Base-by-base conservation (phyloP, 1,140 invertebrate genomes). In the Acyrthosiphon pisum region DNA sequence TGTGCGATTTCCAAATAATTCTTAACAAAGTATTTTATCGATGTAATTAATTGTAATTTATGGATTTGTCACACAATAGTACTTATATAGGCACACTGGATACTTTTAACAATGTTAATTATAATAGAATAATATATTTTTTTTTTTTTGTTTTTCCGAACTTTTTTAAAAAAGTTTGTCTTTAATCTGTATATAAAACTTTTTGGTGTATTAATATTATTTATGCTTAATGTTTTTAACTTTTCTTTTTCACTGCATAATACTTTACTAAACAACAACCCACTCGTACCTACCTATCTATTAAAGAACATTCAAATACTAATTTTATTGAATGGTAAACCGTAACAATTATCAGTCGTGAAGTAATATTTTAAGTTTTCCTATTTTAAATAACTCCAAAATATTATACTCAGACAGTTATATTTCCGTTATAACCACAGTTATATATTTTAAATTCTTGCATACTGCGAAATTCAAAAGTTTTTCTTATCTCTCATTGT, bases 21-120 rank as follows among this genome's bases (percentile, higher is more conserved):
- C 30, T 88, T 50, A 35, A 88, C 30, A 48, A 88, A 88, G 30
- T 50, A 50, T 50, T 50, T 50, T 88, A 50, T 88, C 14, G 44
- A 88, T 50, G 30, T 88, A 50, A 50, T 88, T 88, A 88, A 30
- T 48, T 20, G 6, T 50, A 90, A 90, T 90, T 56, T 56, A 90
- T 56, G 50, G n/a, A 56, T 90, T 90, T 20, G 1, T 37, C 22
- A 41, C 2, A 53, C 48, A 90, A 90, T 48, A 56, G 60, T 76
- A 60, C 44, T 7, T 30, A 60, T 60, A n/a, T 6, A 76, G 6
- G 14, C 22, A n/a, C 30, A 76, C 18, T 20, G 60, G n/a, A 18
- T 18, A 68, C 14, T 76, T 76, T 35, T 6, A 76, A 76, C 30
- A n/a, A 76, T 76, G 60, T 14, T n/a, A n/a, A 76, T 76, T n/a